Evolutionary conservation across 2,888 invertebrate species (phyloP), one percentile per base, ranked within the genome.

Genomic region (Caenorhabditis angaria): DNA sequence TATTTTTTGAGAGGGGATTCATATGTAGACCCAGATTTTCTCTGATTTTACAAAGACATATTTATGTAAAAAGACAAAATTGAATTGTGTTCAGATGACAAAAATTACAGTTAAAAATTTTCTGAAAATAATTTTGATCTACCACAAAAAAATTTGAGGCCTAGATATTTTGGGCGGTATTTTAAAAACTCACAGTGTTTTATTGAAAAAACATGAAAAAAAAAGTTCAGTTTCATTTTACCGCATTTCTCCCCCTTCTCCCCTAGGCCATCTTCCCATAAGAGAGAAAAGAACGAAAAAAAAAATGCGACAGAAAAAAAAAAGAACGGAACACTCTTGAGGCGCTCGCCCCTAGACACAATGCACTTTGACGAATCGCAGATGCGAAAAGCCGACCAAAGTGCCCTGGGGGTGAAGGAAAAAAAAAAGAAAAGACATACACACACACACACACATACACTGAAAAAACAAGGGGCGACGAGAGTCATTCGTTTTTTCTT

Each of bases 381-480:
- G 59, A 50, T 14, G 59, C 53, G 48, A 70, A 65, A 61, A 59
- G 63, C 51, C 57, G 61, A 70, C 54, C 58, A 61, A 35, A 58
- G 54, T 65, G 57, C 22, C 70, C 70, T 70, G 65, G 65, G 70
- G 70, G 70, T 70, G 70, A 70, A 61, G 65, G 53, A 53, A 69
- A 54, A 51, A 66, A 67, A 61, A 58, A 63, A n/a, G 27, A 3
- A 51, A n/a, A 51, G 18, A 51, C 22, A 51, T 10, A 35, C 6
- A 35, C 24, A 51, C 8, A 51, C 51, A 51, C 51, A 41, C 14
- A 41, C 41, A 41, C 51, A 51, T 8, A 51, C 51, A 25, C 3
- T 22, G 22, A 24, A 25, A 51, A 51, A 18, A 51, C 51, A 14
- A 41, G 10, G 41, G 2, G 41, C 5, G 32, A 32, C 41, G 41